Evolutionary conservation across 1,140 invertebrate genomes (phyloP).

Genomic region (Lithobius niger): DNA sequence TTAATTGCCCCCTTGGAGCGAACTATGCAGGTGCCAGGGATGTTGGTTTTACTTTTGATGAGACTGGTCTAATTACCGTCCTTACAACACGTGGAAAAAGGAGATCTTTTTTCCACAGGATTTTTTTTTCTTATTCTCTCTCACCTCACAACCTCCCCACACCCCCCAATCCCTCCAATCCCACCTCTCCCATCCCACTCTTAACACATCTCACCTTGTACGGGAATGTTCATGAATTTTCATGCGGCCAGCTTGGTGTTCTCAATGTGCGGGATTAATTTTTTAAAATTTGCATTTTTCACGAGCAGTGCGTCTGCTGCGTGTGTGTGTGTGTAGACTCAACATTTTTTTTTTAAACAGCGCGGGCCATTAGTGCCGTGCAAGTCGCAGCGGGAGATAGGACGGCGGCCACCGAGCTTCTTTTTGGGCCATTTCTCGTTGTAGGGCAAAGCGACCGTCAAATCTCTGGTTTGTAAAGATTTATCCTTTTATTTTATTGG

Average conservation of each 20-base stretch:
- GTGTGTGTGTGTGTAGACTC: not conserved
- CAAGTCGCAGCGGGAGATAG: not conserved
- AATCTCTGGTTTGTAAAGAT: not conserved
- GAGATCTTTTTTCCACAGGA: not conserved
- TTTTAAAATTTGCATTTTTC: constrained; percentile 4
- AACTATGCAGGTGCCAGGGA: not conserved
- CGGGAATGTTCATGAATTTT: constrained; percentile 5
- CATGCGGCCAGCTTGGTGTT: not conserved
- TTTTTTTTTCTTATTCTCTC: not conserved
- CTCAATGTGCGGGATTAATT: constrained; percentile 3
- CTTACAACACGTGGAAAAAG: not conserved
- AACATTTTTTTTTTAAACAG: too few species aligned
- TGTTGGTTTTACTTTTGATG: not conserved
- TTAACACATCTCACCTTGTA: too few species aligned
- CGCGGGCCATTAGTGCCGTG: not conserved
- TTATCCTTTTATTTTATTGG: too few species aligned
- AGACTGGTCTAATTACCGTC: not conserved
- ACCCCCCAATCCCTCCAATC: not conserved
- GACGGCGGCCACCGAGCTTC: not conserved
- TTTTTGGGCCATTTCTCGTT: not conserved
- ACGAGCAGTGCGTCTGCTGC: not conserved
- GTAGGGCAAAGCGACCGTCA: not conserved
- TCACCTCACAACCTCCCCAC: not conserved
- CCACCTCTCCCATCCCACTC: not conserved
- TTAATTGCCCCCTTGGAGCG: not conserved